A percentile compares a stretch with the other conserved stretches of the same genome.
These are phyloP conservation scores for Sebastes fasciatus DNA, from an alignment of 2,113 vertebrate genomes.

Conservation along the genomic window DNA sequence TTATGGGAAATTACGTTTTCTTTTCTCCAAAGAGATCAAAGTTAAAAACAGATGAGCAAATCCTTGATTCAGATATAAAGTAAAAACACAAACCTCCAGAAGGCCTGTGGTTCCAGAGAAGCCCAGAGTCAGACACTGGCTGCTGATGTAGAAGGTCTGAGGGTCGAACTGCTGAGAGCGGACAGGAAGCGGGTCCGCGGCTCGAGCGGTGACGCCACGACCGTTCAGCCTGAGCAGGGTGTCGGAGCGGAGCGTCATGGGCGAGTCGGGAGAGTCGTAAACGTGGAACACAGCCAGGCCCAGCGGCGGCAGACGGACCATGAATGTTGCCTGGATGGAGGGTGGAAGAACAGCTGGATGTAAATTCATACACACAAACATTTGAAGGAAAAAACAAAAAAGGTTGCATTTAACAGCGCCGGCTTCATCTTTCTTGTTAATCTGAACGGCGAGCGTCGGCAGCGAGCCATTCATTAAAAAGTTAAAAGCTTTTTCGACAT, in stretches of 20 bases:
- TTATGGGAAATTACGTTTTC: constrained; percentile 38
- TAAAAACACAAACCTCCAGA: constrained; percentile 86
- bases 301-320: constrained; percentile 89
- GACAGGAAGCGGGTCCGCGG: constrained; percentile 83
- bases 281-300: constrained; percentile 92
- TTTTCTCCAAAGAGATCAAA: constrained; percentile 25
- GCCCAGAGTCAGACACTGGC: constrained; percentile 90
- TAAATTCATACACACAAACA: background rate
- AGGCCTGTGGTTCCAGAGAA: constrained; percentile 92
- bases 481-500: constrained; percentile 39
- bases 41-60: constrained; percentile 19
- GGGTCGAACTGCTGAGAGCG: constrained; percentile 83
- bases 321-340: constrained; percentile 88
- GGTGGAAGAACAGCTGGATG: background rate
- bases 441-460: background rate
- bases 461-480: constrained; percentile 27
- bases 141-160: constrained; percentile 90
- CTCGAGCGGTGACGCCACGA: constrained; percentile 70
- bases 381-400: background rate
- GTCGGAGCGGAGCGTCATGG: constrained; percentile 83
- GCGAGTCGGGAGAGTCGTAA: constrained; percentile 84
- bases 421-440: constrained; percentile 8
- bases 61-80: constrained; percentile 6
- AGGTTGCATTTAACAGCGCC: background rate
- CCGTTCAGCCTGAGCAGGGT: constrained; percentile 87